Percentiles rank a stretch among this genome's conserved stretches.
Conservation (phyloP, 2,113 vertebrate genomes). For the Cryptomyrus ogoouensis region DNA sequence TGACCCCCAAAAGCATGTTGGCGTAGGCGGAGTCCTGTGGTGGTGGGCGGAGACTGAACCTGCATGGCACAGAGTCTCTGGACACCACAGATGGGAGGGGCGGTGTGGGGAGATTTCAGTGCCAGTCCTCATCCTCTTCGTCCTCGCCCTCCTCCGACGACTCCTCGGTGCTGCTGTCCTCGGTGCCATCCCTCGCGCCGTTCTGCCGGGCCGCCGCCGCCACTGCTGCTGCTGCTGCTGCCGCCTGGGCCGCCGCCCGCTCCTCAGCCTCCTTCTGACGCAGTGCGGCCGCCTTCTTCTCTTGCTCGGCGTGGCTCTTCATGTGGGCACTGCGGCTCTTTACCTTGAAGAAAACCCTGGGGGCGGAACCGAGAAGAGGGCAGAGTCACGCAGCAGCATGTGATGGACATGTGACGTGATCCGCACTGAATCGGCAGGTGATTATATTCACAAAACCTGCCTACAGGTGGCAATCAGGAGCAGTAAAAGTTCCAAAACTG, state of each 20-base stretch:
- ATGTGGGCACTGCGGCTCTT: conserved; percentile 98
- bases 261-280: conserved; percentile 75
- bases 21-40: background rate
- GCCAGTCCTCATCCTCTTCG: conserved; percentile 63
- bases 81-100: background rate
- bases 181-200: conserved; percentile 50
- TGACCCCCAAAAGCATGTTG: background rate
- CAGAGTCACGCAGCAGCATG: background rate
- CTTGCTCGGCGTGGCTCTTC: conserved; percentile 96
- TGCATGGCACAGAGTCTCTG: background rate
- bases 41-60: background rate
- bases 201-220: conserved; percentile 47
- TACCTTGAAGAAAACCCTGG: conserved; percentile 90
- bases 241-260: conserved; percentile 39
- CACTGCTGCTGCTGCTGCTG: background rate
- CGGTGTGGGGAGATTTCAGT: conserved; percentile 33
- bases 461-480: background rate
- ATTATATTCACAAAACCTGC: background rate
- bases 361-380: background rate
- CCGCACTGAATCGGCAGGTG: background rate
- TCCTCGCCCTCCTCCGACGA: conserved; percentile 67
- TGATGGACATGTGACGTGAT: background rate
- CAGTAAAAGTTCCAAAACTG: background rate
- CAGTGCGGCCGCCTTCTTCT: conserved; percentile 87
- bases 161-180: conserved; percentile 56